Evolutionary conservation across 2,113 vertebrate genomes (phyloP).

Genomic region (Rhinoderma darwinii): DNA sequence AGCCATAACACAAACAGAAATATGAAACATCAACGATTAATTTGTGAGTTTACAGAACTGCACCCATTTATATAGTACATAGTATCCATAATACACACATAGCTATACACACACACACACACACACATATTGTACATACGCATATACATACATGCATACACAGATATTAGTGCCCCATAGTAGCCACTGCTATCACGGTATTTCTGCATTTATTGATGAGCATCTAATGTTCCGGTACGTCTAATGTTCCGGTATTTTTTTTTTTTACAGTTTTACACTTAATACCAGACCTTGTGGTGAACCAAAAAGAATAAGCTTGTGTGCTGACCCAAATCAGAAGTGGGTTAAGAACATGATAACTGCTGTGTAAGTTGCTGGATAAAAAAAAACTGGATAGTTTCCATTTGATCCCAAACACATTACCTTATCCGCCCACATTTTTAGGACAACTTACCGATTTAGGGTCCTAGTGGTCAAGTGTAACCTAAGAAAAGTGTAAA

Average conservation of each 20-base stretch:
- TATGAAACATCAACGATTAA: not conserved
- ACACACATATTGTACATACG: not conserved
- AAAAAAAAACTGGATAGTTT: not conserved
- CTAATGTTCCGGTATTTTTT: not conserved
- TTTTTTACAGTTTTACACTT: conserved; percentile 10
- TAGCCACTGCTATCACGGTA: not conserved
- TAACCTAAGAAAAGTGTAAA: too few relatives aligned
- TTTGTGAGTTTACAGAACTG: not conserved
- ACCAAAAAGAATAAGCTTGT: not conserved
- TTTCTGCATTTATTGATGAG: not conserved
- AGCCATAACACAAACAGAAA: not conserved
- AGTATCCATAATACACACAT: too few relatives aligned
- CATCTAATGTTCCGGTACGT: too few relatives aligned
- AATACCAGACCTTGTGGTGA: not conserved
- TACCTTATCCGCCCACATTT: too few relatives aligned
- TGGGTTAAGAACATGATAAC: not conserved
- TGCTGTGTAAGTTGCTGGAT: conserved; percentile 11
- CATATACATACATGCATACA: not conserved
- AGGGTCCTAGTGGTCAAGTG: too few relatives aligned
- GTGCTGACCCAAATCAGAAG: conserved; percentile 7
- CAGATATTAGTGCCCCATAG: not conserved
- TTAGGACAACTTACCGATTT: not conserved
- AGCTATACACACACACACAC: too few relatives aligned
- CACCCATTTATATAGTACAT: not conserved
- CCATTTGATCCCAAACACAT: not conserved